A percentile compares a stretch with the other conserved stretches of the same genome.
Conservation (phyloP, 1,140 invertebrate species). For the Scaptomyza pallida region DNA sequence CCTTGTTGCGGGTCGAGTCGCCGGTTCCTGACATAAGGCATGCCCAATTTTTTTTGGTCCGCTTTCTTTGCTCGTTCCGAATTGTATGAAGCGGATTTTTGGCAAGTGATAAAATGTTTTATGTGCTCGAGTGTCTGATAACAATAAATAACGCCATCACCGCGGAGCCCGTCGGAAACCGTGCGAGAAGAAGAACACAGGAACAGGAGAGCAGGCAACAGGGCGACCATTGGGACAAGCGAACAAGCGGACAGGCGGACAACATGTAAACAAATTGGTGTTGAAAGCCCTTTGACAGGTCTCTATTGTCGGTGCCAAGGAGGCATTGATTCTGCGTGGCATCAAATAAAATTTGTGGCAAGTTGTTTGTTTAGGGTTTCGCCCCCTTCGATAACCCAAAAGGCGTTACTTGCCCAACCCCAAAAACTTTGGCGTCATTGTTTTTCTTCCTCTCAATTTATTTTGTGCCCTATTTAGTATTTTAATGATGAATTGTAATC, state of each 20-base stretch:
- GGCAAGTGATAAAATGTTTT: slow-evolving; percentile 82
- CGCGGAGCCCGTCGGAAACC: slow-evolving; percentile 50
- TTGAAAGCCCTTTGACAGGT: slow-evolving; percentile 59
- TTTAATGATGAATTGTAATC: slow-evolving; percentile 79
- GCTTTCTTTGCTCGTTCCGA: neutral
- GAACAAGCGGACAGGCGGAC: slow-evolving; percentile 13
- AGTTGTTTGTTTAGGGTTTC: slow-evolving; percentile 71
- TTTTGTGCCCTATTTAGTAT: slow-evolving; percentile 47
- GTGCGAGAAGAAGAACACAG: slow-evolving; percentile 17
- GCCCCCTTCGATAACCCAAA: slow-evolving; percentile 1
- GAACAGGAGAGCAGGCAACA: neutral
- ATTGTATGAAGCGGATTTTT: slow-evolving; percentile 36
- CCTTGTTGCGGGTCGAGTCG: slow-evolving; percentile 29
- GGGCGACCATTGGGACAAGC: slow-evolving; percentile 1
- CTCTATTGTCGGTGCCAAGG: slow-evolving; percentile 39
- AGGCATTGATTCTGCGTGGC: slow-evolving; percentile 34
- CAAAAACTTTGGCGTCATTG: neutral
- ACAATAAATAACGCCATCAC: slow-evolving; percentile 82
- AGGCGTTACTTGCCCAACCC: neutral
- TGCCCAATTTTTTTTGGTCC: slow-evolving; percentile 54
- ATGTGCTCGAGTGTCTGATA: slow-evolving; percentile 80
- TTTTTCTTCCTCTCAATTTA: slow-evolving; percentile 31
- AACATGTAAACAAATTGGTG: slow-evolving; percentile 81
- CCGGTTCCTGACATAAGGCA: slow-evolving; percentile 56
- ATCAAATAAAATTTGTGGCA: slow-evolving; percentile 54